These are phyloP conservation scores for Sarcophaga subvicina DNA, from an alignment of 2,888 invertebrate genomes.

Conservation along the genomic window DNA sequence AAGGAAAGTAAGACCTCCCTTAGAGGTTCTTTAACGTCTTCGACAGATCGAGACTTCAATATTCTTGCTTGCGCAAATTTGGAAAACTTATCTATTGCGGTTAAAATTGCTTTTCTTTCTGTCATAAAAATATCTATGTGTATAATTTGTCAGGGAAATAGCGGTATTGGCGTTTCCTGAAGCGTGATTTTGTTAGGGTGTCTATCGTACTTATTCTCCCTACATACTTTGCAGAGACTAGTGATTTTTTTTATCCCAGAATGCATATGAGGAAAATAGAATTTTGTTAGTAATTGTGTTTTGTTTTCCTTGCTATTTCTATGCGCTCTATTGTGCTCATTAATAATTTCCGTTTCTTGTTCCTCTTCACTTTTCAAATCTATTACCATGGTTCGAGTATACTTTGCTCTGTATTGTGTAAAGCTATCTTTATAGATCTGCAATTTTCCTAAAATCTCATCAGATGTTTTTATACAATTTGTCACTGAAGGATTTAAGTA, in stretches of 20 bases:
- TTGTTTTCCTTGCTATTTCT: slow-evolving; percentile 30
- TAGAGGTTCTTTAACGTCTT: too few species aligned
- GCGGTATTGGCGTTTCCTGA: slow-evolving; percentile 31
- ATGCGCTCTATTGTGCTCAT: slow-evolving; percentile 14
- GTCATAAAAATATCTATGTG: neutral
- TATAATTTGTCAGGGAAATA: neutral
- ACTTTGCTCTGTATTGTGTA: slow-evolving; percentile 14
- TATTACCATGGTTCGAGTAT: neutral
- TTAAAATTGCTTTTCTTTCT: neutral
- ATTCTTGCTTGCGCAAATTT: slow-evolving; percentile 26
- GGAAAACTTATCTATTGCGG: too few species aligned
- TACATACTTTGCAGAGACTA: neutral
- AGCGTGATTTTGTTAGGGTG: neutral
- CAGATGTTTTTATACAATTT: slow-evolving; percentile 35
- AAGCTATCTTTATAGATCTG: neutral
- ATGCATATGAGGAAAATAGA: slow-evolving; percentile 24
- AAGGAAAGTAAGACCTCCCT: slow-evolving; percentile 16
- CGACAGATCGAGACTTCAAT: slow-evolving; percentile 15
- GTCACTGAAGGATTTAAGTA: slow-evolving; percentile 37
- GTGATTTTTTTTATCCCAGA: slow-evolving; percentile 17
- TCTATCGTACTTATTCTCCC: slow-evolving; percentile 12
- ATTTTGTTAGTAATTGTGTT: neutral
- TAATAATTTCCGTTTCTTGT: slow-evolving; percentile 10
- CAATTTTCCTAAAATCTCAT: slow-evolving; percentile 38
- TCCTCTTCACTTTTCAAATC: neutral